These are phyloP conservation scores for Aphrophora alni DNA, from an alignment of 2,888 invertebrate species.

Conservation along the genomic window DNA sequence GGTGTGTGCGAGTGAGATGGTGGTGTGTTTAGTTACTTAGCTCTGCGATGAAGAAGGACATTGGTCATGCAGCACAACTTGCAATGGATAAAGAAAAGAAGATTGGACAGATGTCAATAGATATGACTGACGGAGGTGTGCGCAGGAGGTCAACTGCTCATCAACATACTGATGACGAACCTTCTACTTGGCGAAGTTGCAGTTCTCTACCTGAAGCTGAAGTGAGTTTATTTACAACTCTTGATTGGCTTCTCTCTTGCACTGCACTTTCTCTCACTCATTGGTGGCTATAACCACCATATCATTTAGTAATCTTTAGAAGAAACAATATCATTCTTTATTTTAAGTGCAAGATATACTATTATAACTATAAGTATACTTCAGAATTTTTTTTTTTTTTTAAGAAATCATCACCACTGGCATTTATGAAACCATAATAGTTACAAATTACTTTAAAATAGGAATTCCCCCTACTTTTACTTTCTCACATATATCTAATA, in stretches of 20 bases:
- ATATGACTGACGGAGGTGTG: background rate
- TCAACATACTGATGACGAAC: slow-evolving; percentile 18
- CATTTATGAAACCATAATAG: too few relatives aligned
- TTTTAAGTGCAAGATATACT: too few relatives aligned
- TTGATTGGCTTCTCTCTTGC: background rate
- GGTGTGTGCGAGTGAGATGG: slow-evolving; percentile 15
- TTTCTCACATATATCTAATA: too few relatives aligned
- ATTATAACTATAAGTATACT: too few relatives aligned
- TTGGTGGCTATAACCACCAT: background rate
- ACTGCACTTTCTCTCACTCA: background rate
- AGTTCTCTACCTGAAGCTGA: slow-evolving; percentile 21
- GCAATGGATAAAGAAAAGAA: slow-evolving; percentile 56
- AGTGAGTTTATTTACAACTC: slow-evolving; percentile 15
- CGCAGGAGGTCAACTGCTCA: background rate
- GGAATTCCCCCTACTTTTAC: too few relatives aligned
- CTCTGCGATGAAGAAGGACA: slow-evolving; percentile 78
- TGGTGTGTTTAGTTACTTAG: slow-evolving; percentile 69
- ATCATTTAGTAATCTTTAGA: background rate
- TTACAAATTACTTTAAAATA: too few relatives aligned
- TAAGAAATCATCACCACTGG: too few relatives aligned
- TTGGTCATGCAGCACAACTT: slow-evolving; percentile 65
- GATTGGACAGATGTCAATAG: background rate
- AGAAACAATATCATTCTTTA: too few relatives aligned
- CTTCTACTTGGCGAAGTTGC: slow-evolving; percentile 33
- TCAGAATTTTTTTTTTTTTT: too few relatives aligned